These are phyloP conservation scores for Muscicapa striata DNA, from an alignment of 2,797 vertebrate species.

Conservation along the genomic window DNA sequence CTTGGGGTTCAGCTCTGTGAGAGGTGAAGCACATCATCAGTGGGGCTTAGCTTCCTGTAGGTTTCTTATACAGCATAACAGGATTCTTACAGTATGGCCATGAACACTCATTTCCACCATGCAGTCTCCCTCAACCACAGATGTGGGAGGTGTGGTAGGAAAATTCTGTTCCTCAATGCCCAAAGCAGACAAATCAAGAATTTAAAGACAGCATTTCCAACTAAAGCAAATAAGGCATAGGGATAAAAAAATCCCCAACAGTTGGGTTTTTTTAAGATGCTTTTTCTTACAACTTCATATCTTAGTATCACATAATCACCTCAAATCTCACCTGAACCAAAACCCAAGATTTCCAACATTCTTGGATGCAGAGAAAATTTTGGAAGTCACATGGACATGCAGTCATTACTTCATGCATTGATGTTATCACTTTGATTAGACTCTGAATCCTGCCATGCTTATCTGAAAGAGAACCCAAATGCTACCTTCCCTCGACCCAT, in stretches of 20 bases:
- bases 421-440: neutral
- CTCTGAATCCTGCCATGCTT: neutral
- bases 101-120: neutral
- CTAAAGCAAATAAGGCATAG: neutral
- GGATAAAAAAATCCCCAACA: fast-evolving
- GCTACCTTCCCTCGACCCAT: neutral
- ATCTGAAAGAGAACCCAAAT: neutral
- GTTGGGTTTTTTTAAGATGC: fast-evolving
- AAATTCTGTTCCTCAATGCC: neutral
- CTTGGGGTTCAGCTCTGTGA: constrained; percentile 86
- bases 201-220: neutral
- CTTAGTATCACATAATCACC: neutral
- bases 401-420: neutral
- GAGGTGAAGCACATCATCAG: neutral
- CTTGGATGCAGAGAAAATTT: neutral
- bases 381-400: neutral
- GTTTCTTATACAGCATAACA: fast-evolving
- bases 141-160: neutral
- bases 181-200: neutral
- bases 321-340: neutral
- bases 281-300: fast-evolving
- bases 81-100: fast-evolving
- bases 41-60: neutral
- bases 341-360: neutral
- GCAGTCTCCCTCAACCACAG: fast-evolving